These are phyloP conservation scores for Lasaia peninsularis DNA, from an alignment of 1,140 invertebrate species.

Conservation along the genomic window DNA sequence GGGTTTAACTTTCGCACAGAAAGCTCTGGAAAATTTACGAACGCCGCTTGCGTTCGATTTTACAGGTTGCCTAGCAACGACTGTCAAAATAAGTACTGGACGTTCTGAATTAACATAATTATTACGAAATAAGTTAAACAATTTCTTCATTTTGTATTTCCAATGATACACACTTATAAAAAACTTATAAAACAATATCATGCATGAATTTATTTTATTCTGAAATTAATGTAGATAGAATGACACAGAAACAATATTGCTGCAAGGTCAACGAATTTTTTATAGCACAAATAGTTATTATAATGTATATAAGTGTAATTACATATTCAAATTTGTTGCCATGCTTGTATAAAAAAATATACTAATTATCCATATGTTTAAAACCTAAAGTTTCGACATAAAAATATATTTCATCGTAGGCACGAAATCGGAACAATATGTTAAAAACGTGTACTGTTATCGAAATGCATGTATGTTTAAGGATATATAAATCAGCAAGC, in stretches of 20 bases:
- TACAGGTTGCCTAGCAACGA: conserved; percentile 12
- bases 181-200: not conserved
- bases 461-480: no score
- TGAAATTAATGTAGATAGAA: not conserved
- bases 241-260: not conserved
- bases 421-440: no score
- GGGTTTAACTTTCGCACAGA: conserved; percentile 4
- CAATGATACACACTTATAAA: not conserved
- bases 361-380: no score
- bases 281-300: not conserved
- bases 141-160: not conserved
- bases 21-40: conserved; percentile 14
- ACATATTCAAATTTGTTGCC: not conserved
- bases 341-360: not conserved
- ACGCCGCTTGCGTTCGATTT: not conserved
- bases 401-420: no score
- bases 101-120: no score
- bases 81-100: conserved; percentile 1
- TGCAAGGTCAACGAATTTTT: conserved; percentile 1
- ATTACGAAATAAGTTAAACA: not conserved
- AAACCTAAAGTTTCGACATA: no score
- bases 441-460: no score
- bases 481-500: no score
- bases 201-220: not conserved
- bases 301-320: not conserved